phyloP scores from a whole-genome alignment of 2,888 invertebrate genomes.

The Thysanoteuthis rhombus region DNA sequence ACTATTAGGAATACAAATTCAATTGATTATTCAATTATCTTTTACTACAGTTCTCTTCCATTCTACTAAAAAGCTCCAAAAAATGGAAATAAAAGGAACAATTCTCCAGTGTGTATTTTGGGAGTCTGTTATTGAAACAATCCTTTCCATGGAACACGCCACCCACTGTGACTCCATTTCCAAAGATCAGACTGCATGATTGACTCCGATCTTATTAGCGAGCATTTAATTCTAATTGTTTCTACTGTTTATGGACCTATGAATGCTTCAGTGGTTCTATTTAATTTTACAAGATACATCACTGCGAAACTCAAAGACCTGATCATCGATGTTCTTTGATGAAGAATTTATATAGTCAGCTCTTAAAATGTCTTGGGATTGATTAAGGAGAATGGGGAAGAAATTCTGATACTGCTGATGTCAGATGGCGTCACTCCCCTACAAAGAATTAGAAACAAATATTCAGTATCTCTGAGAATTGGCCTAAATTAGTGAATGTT shows the following conservation, averaged over 20 bases:
- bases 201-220: background rate
- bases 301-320: background rate
- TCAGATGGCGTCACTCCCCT: background rate
- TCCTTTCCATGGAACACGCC: background rate
- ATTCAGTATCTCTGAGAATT: background rate
- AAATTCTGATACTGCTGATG: background rate
- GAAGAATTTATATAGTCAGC: background rate
- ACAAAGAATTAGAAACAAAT: background rate
- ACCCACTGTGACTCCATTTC: background rate
- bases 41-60: background rate
- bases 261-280: background rate
- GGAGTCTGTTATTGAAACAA: background rate
- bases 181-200: background rate
- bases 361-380: background rate
- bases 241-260: background rate
- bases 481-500: background rate
- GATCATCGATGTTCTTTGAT: background rate
- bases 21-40: background rate
- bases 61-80: background rate
- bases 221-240: slow-evolving; percentile 12
- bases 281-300: background rate
- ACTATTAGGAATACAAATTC: background rate
- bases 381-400: background rate
- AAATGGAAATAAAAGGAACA: background rate
- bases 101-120: background rate